Evolutionary conservation across 2,113 vertebrate genomes (phyloP).

Genomic region (Perca fluviatilis): DNA sequence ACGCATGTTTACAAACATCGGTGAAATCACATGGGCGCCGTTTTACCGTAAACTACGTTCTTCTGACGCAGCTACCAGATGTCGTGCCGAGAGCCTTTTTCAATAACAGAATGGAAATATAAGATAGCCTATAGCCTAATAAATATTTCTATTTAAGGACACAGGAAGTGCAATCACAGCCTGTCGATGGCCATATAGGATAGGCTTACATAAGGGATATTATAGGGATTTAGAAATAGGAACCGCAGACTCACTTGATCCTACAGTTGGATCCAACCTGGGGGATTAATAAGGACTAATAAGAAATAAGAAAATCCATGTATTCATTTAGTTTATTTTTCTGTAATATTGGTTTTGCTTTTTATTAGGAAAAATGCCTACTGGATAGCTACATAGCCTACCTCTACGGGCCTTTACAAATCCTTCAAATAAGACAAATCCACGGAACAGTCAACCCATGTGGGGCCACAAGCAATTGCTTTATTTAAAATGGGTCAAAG

Average conservation of each 20-base stretch:
- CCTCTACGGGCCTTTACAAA: background rate
- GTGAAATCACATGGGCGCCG: conserved; percentile 79
- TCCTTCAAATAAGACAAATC: background rate
- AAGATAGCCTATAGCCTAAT: too few relatives aligned
- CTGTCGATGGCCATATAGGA: too few relatives aligned
- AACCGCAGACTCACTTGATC: background rate
- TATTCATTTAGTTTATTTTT: background rate
- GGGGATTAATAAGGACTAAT: too few relatives aligned
- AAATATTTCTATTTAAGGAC: background rate
- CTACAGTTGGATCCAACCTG: background rate
- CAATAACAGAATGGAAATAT: background rate
- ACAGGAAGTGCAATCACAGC: background rate
- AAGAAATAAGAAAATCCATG: background rate
- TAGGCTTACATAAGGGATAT: background rate
- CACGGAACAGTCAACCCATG: background rate
- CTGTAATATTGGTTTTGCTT: too few relatives aligned
- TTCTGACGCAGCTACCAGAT: conserved; percentile 66
- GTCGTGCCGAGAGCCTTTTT: conserved; percentile 45
- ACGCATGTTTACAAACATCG: conserved; percentile 91
- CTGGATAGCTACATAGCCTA: too few relatives aligned
- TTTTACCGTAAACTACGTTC: conserved; percentile 78
- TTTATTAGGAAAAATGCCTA: background rate
- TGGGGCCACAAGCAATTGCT: background rate
- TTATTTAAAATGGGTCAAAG: background rate
- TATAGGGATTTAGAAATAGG: background rate